Evolutionary conservation across 2,888 invertebrate species (phyloP), one percentile per base, ranked within the genome.

Genomic region (Automeris io): DNA sequence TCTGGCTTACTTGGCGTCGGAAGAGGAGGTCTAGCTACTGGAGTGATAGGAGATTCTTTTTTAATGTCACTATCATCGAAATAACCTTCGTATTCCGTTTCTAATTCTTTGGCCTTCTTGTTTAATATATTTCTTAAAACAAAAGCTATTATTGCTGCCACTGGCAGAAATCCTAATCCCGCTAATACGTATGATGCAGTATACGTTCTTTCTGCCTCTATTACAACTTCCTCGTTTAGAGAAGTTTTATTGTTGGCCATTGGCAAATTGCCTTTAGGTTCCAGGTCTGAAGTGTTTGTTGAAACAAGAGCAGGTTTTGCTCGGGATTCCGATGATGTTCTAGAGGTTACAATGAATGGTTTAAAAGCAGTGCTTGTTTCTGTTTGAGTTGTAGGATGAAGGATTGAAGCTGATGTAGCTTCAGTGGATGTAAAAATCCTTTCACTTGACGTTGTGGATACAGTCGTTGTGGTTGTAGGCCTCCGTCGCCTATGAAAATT

Each of bases 101-200:
- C 89, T 40, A 87, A 70, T 42, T 87, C 87, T 74, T 88, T 88
- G 52, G 80, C 76, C 47, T 90, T 82, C 40, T 88, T 88, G 51
- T 88, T 80, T 38, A 90, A 65, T 41, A 89, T 62, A 52, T 87
- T 88, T 46, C 88, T 83, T 52, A 88, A 66, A 34, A 90, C 72
- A 60, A 90, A 90, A 5, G 85, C 75, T 33, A 90, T 73, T 21
- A 90, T 89, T 9, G 89, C 88, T 35, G 87, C 75, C 22, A 90
- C 76, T 1, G 90, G 90, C 13, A 90, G 61, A 51, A 90, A 88
- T 5, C 90, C 90, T 33, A 90, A 67, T 0, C 89, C 90, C 37
- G 90, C 90, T 49, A 90, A 66, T 4, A 90, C 88, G 46, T 90
- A 88, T 0, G 90, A 90, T 1, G 90, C 88, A 37, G 90, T 82